Base-by-base conservation (phyloP, 2,888 invertebrate species). In the Sarcophaga caerulescens region DNA sequence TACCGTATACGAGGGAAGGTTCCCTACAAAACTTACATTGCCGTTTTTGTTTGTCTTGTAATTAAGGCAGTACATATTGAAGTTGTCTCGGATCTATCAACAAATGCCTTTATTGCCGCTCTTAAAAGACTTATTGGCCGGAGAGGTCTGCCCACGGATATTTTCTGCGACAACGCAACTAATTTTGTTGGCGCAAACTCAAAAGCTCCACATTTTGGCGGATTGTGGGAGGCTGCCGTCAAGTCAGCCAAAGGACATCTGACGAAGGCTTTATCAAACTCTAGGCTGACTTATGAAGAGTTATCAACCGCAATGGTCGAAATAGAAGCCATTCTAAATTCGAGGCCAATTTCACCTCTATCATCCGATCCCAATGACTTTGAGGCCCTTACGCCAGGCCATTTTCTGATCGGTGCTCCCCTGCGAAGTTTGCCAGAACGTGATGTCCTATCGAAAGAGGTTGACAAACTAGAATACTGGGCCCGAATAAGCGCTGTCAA, bases 171-270 rank as follows among this genome's bases (percentile, higher is more conserved):
- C 25, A 25, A 25, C 25, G 25, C 25, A 25, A 25, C 5, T 6
- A 77, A 77, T 70, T 78, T 83, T 14, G 14, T 69, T n/a, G 75
- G 70, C 6, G 57, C 70, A 71, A 79, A 71, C 44, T 71, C 62
- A 14, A 70, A 78, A 44, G 60, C 78, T 19, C 70, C 74, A 35
- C 74, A 79, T 23, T 79, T 79, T 69, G 63, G 83, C 44, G 78
- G 78, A 52, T 66, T 81, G 62, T 81, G 81, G 63, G 76, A 81
- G 45, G 69, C 63, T 1, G 82, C 73, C n/a, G 77, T 66, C 11
- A 78, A 78, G 62, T 73, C 73, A n/a, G 78, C 68, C 1, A 83
- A 78, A 52, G 21, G 57, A 14, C 45, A 70, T 3, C n/a, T 82
- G 12, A 21, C 35, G 1, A 25, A 19, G 6, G 68, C 60, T 2